Evolutionary conservation across 1,140 invertebrate species (phyloP), one percentile per base, ranked within the genome.

Genomic region (Nasonia vitripennis): DNA sequence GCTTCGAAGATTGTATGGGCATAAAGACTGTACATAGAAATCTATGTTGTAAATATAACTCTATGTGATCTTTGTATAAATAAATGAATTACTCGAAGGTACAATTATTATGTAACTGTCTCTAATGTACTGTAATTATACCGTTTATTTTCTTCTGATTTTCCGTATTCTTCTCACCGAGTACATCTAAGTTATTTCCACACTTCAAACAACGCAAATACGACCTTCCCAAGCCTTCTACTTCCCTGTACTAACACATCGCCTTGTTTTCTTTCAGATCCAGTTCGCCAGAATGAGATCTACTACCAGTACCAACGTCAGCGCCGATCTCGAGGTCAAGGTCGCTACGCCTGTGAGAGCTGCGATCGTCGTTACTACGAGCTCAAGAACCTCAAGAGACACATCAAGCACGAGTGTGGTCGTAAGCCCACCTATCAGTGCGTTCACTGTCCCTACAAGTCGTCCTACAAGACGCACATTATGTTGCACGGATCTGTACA

Each of bases 351-450:
- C 0, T 94, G 92, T 70, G 87, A 90, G 11, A 92, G 90, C 45
- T 94, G 93, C 78, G 90, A 91, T n/a, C 89, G 92, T 20, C 90
- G 91, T 31, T 94, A 93, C 87, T 92, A 93, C 55, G 91, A 93
- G 55, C 86, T 89, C 45, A 93, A 93, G 77, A 93, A 92, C 75
- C 87, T 93, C 0, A 89, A 88, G 23, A 86, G 93, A 41, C 93
- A 93, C 80, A 82, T 92, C 23, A 89, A 83, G 20, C 93, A 94
- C 88, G 95, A 95, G 84, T 95, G 95, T 86, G 95, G 95, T 20
- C 93, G 94, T 79, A 94, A 95, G 78, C 95, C 95, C 23, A 93
- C 93, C 87, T 93, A 95, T 85, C 93, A 94, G 67, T 96, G 95
- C 89, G 91, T 92, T n/a, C 91, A 91, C 87, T 95, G 95, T 86